These are phyloP conservation scores for Helobdella robusta DNA, from an alignment of 2,888 invertebrate species.

Conservation along the genomic window DNA sequence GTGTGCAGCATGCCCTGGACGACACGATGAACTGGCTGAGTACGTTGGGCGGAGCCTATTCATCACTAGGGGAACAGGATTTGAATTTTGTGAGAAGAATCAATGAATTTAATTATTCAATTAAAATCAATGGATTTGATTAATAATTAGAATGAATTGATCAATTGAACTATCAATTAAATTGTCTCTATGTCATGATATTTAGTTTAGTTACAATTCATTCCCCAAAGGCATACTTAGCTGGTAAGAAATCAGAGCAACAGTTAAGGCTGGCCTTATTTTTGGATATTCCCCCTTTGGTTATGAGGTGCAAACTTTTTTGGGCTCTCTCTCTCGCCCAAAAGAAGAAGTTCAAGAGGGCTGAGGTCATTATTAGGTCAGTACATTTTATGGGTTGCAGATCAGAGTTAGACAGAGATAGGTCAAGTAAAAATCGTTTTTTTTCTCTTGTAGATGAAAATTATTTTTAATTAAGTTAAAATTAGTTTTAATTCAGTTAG, in stretches of 20 bases:
- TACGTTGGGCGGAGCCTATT: slow-evolving; percentile 89
- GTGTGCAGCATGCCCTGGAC: slow-evolving; percentile 35
- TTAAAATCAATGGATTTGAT: no score
- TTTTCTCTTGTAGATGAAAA: no score
- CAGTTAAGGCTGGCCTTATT: slow-evolving; percentile 72
- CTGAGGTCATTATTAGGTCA: slow-evolving; percentile 41
- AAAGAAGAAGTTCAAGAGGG: slow-evolving; percentile 56
- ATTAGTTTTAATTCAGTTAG: no score
- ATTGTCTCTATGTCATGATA: background rate
- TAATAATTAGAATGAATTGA: no score
- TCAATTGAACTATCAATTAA: no score
- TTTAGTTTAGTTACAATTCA: background rate
- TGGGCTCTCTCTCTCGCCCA: slow-evolving; percentile 79
- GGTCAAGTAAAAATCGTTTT: background rate
- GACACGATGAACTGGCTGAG: slow-evolving; percentile 75
- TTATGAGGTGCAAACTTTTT: slow-evolving; percentile 74
- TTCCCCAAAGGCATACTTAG: slow-evolving; percentile 53
- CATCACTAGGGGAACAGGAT: slow-evolving; percentile 82
- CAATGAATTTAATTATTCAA: no score
- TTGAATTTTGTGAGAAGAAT: slow-evolving; percentile 65
- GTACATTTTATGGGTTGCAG: no score
- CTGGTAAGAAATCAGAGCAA: slow-evolving; percentile 73
- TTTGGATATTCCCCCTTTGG: slow-evolving; percentile 70
- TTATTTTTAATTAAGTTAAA: no score
- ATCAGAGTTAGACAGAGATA: background rate